Conservation (phyloP, 2,113 vertebrate species). For the Merops nubicus region DNA sequence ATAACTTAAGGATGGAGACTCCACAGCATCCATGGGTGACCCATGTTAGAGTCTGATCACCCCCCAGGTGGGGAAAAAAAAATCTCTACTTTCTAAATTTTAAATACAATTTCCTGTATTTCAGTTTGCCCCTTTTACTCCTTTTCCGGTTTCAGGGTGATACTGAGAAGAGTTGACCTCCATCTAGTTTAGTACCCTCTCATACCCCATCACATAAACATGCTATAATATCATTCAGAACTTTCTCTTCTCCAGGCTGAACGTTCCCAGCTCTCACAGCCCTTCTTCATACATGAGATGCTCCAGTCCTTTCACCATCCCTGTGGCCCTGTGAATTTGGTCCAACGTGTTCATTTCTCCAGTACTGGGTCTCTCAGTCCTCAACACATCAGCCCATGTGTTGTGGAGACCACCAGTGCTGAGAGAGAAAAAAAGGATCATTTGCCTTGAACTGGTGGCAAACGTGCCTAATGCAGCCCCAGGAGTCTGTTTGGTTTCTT, state of each 20-base stretch:
- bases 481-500: neutral
- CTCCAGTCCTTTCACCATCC: neutral
- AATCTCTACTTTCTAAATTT: neutral
- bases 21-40: neutral
- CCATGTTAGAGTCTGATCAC: neutral
- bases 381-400: neutral
- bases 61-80: fast-evolving
- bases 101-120: neutral
- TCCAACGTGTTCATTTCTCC: neutral
- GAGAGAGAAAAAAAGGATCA: neutral
- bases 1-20: neutral
- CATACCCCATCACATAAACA: too few species aligned
- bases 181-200: fast-evolving
- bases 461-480: neutral
- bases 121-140: neutral
- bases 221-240: neutral
- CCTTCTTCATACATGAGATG: neutral
- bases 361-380: too few species aligned
- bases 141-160: neutral
- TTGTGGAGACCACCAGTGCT: neutral
- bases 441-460: neutral
- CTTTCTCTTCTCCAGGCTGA: neutral
- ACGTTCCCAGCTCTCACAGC: neutral
- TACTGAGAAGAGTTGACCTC: neutral
- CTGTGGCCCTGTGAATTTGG: neutral